phyloP scores from a whole-genome alignment of 2,797 vertebrate species.

The Gobio occitaniae region DNA sequence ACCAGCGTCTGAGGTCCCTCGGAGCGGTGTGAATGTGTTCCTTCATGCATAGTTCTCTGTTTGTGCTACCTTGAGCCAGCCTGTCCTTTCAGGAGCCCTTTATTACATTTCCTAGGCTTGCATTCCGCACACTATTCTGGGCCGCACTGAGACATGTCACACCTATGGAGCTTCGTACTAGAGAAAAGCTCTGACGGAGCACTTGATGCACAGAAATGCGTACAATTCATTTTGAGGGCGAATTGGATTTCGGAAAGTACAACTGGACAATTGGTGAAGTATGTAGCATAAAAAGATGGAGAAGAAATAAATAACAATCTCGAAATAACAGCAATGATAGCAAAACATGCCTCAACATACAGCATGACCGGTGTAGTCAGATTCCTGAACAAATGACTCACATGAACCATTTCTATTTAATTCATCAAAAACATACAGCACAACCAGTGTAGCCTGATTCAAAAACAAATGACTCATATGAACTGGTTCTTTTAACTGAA shows the following conservation, averaged over 20 bases:
- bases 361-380: background rate
- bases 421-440: background rate
- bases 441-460: background rate
- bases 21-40: slow-evolving; percentile 54
- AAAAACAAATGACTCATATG: background rate
- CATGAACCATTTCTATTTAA: background rate
- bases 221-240: background rate
- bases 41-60: slow-evolving; percentile 55
- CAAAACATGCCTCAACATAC: background rate
- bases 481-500: background rate
- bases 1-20: slow-evolving; percentile 45
- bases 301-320: background rate
- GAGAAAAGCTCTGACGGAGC: background rate
- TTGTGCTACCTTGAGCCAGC: slow-evolving; percentile 61
- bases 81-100: slow-evolving; percentile 56
- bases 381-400: background rate
- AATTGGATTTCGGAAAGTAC: background rate
- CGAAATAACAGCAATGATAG: background rate
- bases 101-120: slow-evolving; percentile 68
- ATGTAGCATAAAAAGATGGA: background rate
- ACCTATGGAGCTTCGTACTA: slow-evolving; percentile 20
- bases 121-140: slow-evolving; percentile 66
- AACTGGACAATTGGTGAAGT: no score
- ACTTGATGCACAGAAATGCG: slow-evolving; percentile 1
- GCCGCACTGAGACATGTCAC: slow-evolving; percentile 64